Conservation (phyloP, 2,888 invertebrate species). For the Zaprionus bogoriensis region DNA sequence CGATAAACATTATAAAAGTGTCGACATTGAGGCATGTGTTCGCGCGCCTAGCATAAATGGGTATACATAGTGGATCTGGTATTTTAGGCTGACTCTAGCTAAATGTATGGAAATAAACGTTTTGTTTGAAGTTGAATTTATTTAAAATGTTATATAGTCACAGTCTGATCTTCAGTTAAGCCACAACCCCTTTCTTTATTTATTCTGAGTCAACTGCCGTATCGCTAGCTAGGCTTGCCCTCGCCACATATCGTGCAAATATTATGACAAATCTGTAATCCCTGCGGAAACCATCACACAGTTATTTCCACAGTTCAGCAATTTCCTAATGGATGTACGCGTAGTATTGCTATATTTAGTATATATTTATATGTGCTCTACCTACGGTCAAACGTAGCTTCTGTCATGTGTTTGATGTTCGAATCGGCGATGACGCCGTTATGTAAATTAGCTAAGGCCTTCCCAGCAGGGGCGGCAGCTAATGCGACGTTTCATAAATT, state of each 20-base stretch:
- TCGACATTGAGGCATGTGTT: constrained; percentile 4
- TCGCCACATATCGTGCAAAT: no score
- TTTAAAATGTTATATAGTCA: no score
- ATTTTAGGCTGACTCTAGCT: no score
- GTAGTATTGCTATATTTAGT: background rate
- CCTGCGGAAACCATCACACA: background rate
- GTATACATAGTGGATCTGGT: no score
- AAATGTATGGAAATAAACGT: no score
- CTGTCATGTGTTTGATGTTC: constrained; percentile 18
- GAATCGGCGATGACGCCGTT: constrained; percentile 66
- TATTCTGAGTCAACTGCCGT: no score
- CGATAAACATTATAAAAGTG: background rate
- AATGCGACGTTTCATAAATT: constrained; percentile 39
- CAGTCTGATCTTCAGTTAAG: no score
- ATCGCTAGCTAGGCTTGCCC: no score
- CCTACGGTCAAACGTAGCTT: constrained; percentile 26
- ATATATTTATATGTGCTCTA: background rate
- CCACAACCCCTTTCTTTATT: no score
- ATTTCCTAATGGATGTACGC: constrained; percentile 35
- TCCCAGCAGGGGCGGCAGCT: constrained; percentile 6
- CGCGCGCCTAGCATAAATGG: no score
- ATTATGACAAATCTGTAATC: constrained; percentile 16
- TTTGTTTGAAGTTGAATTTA: no score
- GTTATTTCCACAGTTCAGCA: constrained; percentile 8
- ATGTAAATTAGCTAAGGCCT: constrained; percentile 58